Evolutionary conservation across 2,113 vertebrate genomes (phyloP), one percentile per base, ranked within the genome.

Genomic region (Brienomyrus longianalis): DNA sequence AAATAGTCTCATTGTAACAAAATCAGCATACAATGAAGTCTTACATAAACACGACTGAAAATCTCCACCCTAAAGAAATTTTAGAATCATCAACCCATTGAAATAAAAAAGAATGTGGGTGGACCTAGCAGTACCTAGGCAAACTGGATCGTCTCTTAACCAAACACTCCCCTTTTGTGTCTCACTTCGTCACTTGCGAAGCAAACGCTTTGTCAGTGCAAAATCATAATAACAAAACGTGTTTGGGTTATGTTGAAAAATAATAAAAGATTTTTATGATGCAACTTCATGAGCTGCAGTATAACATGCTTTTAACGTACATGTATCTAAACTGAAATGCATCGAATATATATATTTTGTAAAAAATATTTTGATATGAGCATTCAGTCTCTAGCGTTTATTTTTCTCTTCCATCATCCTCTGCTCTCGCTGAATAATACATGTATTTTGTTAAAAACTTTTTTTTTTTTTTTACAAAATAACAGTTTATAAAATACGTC

Each of bases 351-450:
- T 77, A 13, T 31, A 70, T 27, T 70, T 27, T 56, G 19, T 48
- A 0, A 19, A 56, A 54, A 19, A 52, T 52, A 52, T 52, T 52
- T 52, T 17, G 43, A 85, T 47, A 43, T 45, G 31, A 54, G n/a
- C 17, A 87, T 27, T 52, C 48, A 87, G 52, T 56, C 9, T 99
- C 93, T 97, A 98, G 50, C 96, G 97, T 91, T 98, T 98, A 92
- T 99, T 99, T 93, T 95, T 96, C 95, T 99, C 97, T 95, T 99
- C 98, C 88, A 99, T 99, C 9, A 97, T 89, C 50, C 96, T 95
- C 19, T 99, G 98, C n/a, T 99, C 97, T 83, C 96, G 95, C 90
- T 99, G 98, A 62, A 99, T 52, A 52, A 52, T 52, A 52, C 13
- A 17, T 1, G 7, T 6, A 52, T 52, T 52, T 52, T 15, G 51